Evolutionary conservation across 2,113 vertebrate genomes (phyloP), one percentile per base, ranked within the genome.

Genomic region (Ictidomys tridecemlineatus): DNA sequence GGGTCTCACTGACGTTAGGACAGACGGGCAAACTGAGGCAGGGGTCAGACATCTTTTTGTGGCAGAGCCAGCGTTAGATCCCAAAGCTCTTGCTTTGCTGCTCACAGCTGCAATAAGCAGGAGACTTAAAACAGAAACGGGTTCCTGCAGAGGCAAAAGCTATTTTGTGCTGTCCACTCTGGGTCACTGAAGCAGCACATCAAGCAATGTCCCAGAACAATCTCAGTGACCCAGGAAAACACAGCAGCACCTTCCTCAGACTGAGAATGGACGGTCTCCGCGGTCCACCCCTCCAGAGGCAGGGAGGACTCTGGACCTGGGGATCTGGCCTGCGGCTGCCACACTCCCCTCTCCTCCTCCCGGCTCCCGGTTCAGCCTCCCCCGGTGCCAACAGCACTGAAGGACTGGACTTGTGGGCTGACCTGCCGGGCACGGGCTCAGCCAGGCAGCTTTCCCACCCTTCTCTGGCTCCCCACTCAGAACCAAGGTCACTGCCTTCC

Each of bases 1-100:
- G 9, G 26, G 8, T 51, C 70, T 94, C 74, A 48, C 42, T 6
- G 10, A 6, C 65, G 78, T 58, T 89, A 89, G 30, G 34, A 95
- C 8, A 93, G 82, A 90, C n/a, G 34, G 82, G 4, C 28, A 94
- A 94, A 94, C 78, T 39, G 77, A 95, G 86, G 82, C 63, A 77
- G 5, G 78, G 16, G 16, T 93, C 65, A 51, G 45, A 56, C 76
- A 73, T 39, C 18, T 14, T 85, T 9, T 30, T 30, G 39, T 2
- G 16, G 58, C 76, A 69, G 61, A 85, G 34, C 67, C 80, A 70
- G 37, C 2, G 48, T 34, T 85, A 80, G 37, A 84, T 65, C 73
- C 83, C 67, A 74, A 73, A 88, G 22, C 11, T 14, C 48, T 7
- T 69, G 42, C 77, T 84, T 89, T 69, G n/a, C 89, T 58, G 22